Percentiles rank a stretch among this genome's conserved stretches.
These are phyloP conservation scores for Triplophysa yarkandensis DNA, from an alignment of 2,797 vertebrate species.

Conservation along the genomic window DNA sequence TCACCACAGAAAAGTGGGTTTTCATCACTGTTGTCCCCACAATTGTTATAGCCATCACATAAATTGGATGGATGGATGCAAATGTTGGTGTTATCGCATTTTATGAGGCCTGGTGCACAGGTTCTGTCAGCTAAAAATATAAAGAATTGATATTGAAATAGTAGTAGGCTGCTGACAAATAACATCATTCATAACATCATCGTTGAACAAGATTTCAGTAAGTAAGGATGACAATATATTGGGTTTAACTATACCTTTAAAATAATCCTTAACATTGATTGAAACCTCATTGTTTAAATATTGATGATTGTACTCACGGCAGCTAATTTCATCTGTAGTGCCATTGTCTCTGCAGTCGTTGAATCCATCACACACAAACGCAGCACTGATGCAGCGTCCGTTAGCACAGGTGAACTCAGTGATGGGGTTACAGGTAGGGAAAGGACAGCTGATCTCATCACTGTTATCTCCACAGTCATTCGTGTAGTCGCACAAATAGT, in stretches of 20 bases:
- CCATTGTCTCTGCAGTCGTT: conserved; percentile 89
- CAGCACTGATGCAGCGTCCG: conserved; percentile 83
- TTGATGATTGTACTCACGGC: conserved; percentile 80
- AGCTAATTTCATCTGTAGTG: conserved; percentile 90
- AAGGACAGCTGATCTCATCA: conserved; percentile 85
- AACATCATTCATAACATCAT: too few species aligned
- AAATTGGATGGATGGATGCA: conserved; percentile 83
- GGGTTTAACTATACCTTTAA: not conserved
- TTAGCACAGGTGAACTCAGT: conserved; percentile 86
- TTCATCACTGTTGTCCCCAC: conserved; percentile 78
- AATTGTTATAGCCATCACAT: conserved; percentile 83
- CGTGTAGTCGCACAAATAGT: conserved; percentile 85
- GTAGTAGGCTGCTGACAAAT: too few species aligned
- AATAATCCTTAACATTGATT: not conserved
- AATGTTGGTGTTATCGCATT: conserved; percentile 88
- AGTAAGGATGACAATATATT: not conserved
- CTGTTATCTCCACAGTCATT: conserved; percentile 92
- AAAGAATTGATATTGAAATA: not conserved
- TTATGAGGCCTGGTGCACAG: conserved; percentile 80
- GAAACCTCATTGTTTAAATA: not conserved
- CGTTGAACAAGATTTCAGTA: too few species aligned
- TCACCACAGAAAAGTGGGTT: conserved; percentile 77
- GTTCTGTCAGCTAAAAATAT: conserved; percentile 79
- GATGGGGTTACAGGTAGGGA: conserved; percentile 82
- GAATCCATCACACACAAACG: conserved; percentile 84